Base-by-base conservation (phyloP, 2,888 invertebrate species). In the Spilosoma lubricipeda region DNA sequence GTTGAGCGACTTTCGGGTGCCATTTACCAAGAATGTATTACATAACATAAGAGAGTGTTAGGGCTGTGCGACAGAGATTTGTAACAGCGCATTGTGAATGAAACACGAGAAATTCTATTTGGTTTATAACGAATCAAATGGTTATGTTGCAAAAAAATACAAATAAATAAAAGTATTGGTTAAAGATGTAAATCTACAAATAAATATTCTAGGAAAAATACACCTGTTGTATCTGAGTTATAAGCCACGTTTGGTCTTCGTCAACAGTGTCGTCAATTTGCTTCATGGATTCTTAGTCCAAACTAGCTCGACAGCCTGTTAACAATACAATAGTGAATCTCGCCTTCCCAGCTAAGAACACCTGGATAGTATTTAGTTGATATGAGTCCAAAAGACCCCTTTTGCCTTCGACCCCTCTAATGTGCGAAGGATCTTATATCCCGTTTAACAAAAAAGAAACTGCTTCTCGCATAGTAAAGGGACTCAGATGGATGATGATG, bases 1-100 rank as follows among this genome's bases (percentile, higher is more conserved):
- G 85, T 88, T 83, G 85, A 87, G 88, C 86, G 89, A 86, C 87
- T 88, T 90, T 89, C 87, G 87, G 88, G 86, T 83, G 88, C 87
- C 91, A 90, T 91, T 89, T 85, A 85, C 82, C 79, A 82, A 77
- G 84, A 85, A 88, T 86, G 86, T 89, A 90, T 89, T 87, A 86
- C 83, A 85, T 89, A 88, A 88, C 86, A 82, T 81, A 77, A 77
- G 83, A 84, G 81, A 80, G 78, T 77, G 73, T 78, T 77, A 79
- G 48, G 69, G 48, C 71, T 73, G 75, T 76, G 78, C 71, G 67
- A 45, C 36, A n/a, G 15, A 69, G 66, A 67, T 72, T 72, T 75
- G 63, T 66, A 33, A 65, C 30, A 11, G 67, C 3, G 18, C 20
- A 68, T 71, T 71, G 64, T 68, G 48, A 39, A 67, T 66, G 68